Conservation (phyloP, 1,140 invertebrate species). For the Hesperophylax magnus region DNA sequence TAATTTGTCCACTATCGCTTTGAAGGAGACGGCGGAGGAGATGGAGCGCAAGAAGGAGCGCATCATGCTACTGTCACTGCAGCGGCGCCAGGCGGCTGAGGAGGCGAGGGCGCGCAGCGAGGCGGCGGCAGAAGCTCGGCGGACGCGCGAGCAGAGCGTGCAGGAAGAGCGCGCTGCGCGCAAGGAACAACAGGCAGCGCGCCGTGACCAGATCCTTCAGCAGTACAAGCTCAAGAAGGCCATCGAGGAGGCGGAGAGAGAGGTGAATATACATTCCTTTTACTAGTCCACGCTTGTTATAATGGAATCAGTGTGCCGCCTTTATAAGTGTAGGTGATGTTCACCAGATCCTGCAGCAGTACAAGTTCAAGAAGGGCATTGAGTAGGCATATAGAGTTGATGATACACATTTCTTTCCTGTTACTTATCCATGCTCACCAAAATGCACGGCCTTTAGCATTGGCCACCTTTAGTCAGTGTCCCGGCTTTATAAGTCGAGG, state of each 20-base stretch:
- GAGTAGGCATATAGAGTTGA: constrained; percentile 88
- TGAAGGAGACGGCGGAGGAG: constrained; percentile 84
- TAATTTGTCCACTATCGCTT: neutral
- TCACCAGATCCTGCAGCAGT: constrained; percentile 90
- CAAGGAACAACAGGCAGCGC: constrained; percentile 91
- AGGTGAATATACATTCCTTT: constrained; percentile 70
- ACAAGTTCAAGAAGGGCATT: constrained; percentile 94
- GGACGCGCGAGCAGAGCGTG: constrained; percentile 85
- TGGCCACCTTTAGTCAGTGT: too few species aligned
- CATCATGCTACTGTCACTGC: constrained; percentile 88
- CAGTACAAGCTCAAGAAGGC: constrained; percentile 96
- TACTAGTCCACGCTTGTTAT: neutral
- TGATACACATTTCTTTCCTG: too few species aligned
- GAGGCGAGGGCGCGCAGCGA: constrained; percentile 88
- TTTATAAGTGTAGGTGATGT: too few species aligned
- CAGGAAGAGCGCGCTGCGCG: constrained; percentile 88
- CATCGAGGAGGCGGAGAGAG: constrained; percentile 91
- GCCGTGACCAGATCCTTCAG: constrained; percentile 91
- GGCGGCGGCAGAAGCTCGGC: constrained; percentile 83
- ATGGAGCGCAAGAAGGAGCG: constrained; percentile 93
- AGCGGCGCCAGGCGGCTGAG: constrained; percentile 90
- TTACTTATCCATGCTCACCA: too few species aligned
- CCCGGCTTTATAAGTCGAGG: too few species aligned
- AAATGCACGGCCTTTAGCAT: too few species aligned
- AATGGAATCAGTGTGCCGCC: too few species aligned